These are phyloP conservation scores for Peromyscus californicus DNA, from an alignment of 2,113 vertebrate species.

Conservation along the genomic window DNA sequence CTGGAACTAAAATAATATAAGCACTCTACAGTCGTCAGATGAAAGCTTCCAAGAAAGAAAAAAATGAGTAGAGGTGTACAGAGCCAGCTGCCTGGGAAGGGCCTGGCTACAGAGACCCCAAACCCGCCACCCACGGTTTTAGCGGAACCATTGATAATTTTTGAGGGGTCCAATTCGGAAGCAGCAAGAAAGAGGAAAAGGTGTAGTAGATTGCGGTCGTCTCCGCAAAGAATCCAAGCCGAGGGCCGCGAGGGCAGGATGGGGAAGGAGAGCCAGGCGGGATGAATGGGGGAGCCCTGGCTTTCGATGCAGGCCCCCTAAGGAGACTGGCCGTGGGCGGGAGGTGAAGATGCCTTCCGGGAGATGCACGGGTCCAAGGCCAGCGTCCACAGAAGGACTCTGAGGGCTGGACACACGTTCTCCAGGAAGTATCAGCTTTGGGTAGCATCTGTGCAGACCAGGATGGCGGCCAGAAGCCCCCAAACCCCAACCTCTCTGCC, in stretches of 20 bases:
- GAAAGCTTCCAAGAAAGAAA: conserved; percentile 69
- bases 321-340: not conserved
- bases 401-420: not conserved
- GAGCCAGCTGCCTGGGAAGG: not conserved
- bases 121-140: not conserved
- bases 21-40: conserved; percentile 67
- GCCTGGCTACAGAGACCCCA: conserved; percentile 25
- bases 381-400: not conserved
- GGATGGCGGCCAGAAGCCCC: not conserved
- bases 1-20: conserved; percentile 76
- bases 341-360: not conserved
- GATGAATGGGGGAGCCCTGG: not conserved
- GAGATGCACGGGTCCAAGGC: not conserved
- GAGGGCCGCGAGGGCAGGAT: not conserved
- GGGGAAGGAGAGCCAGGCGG: not conserved
- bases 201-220: not conserved
- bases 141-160: not conserved
- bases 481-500: not conserved
- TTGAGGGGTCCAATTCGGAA: not conserved
- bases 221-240: not conserved
- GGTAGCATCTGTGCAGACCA: not conserved
- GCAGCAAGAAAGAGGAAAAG: conserved; percentile 26
- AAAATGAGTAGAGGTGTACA: conserved; percentile 3
- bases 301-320: not conserved
- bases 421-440: not conserved